A percentile compares a stretch with the other conserved stretches of the same genome.
These are phyloP conservation scores for Plecturocebus donacophilus DNA, from an alignment of 2,113 vertebrate genomes.

Conservation along the genomic window DNA sequence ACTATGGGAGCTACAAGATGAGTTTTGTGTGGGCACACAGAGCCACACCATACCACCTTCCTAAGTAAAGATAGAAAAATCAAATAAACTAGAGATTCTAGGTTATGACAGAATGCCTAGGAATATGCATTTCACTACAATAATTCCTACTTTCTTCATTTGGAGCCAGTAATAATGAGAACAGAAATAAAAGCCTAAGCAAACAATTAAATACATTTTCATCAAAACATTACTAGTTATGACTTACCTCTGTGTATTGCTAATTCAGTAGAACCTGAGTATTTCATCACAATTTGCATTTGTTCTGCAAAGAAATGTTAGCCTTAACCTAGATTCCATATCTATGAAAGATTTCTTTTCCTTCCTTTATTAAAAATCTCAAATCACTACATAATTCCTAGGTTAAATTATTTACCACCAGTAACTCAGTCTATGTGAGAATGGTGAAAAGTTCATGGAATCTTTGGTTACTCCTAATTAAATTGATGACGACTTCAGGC, in stretches of 20 bases:
- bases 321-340: not conserved
- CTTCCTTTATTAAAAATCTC: slow-evolving; percentile 43
- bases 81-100: not conserved
- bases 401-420: slow-evolving; percentile 24
- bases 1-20: too few species aligned
- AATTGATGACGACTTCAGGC: not conserved
- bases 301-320: slow-evolving; percentile 25
- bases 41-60: not conserved
- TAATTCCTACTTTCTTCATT: not conserved
- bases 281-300: slow-evolving; percentile 36
- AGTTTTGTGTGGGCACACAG: too few species aligned
- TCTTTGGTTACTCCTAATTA: not conserved
- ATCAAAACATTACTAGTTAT: slow-evolving; percentile 11
- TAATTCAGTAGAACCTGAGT: slow-evolving; percentile 38
- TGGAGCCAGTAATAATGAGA: not conserved
- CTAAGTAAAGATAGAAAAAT: not conserved
- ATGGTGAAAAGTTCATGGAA: not conserved
- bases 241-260: not conserved
- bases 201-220: slow-evolving; percentile 49
- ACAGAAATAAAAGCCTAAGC: not conserved
- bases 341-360: slow-evolving; percentile 20
- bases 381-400: not conserved
- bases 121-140: not conserved
- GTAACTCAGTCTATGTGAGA: not conserved
- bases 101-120: not conserved